Conservation (phyloP, 2,888 invertebrate species). For the Choreutis nemorana region DNA sequence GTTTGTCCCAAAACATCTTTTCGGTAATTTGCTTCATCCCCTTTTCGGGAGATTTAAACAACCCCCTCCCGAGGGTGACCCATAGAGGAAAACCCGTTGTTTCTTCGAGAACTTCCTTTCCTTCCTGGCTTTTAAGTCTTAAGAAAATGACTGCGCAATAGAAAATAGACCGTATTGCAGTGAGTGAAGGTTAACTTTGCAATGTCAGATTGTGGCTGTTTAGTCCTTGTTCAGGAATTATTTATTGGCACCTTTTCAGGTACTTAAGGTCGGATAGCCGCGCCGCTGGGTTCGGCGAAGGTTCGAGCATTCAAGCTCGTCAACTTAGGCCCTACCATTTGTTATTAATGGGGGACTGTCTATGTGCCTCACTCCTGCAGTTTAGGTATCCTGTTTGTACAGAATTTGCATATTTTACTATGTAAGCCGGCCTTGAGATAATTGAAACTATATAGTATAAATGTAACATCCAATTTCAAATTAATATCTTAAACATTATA, state of each 20-base stretch:
- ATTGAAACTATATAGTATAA: too few relatives aligned
- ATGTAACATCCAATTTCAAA: too few relatives aligned
- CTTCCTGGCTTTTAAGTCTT: neutral
- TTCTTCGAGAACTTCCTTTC: conserved; percentile 40
- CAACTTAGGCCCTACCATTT: conserved; percentile 27
- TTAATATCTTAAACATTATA: too few relatives aligned
- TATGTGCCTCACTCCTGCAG: too few relatives aligned
- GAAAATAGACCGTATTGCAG: conserved; percentile 12
- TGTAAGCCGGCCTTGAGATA: too few relatives aligned
- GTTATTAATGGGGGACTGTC: too few relatives aligned
- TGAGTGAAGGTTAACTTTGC: conserved; percentile 13
- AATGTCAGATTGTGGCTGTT: conserved; percentile 12
- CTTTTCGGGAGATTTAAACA: conserved; percentile 53
- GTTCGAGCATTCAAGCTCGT: conserved; percentile 32
- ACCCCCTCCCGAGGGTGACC: conserved; percentile 49
- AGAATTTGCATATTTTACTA: too few relatives aligned
- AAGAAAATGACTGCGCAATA: conserved; percentile 2
- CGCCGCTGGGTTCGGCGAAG: conserved; percentile 32
- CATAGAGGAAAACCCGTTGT: conserved; percentile 53
- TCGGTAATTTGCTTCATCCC: conserved; percentile 50
- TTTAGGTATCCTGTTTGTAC: too few relatives aligned
- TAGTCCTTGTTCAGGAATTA: conserved; percentile 19
- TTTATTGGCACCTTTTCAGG: conserved; percentile 61
- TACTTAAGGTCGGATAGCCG: conserved; percentile 49
- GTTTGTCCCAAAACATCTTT: conserved; percentile 37